A percentile compares a stretch with the other conserved stretches of the same genome.
phyloP scores from a whole-genome alignment of 2,113 vertebrate genomes.

The Chionis minor region DNA sequence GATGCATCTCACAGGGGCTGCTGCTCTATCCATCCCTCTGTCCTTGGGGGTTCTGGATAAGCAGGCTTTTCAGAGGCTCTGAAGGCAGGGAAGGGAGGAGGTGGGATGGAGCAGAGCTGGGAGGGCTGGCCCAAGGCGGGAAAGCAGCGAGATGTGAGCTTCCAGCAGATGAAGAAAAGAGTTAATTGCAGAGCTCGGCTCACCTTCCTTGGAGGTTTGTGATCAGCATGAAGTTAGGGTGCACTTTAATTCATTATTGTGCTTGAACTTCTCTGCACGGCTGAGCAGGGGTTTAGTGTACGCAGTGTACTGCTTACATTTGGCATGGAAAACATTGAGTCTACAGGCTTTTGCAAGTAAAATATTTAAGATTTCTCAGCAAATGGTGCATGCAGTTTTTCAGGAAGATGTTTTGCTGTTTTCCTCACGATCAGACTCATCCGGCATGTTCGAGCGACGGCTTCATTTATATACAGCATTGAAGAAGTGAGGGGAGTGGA shows the following conservation, averaged over 20 bases:
- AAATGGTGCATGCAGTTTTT: conserved; percentile 5
- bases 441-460: not conserved
- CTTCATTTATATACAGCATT: not conserved
- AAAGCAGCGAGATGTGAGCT: rapidly evolving
- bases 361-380: conserved; percentile 38
- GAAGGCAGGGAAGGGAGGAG: not conserved
- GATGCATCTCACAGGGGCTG: not conserved
- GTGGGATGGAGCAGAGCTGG: not conserved
- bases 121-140: not conserved
- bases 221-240: conserved; percentile 26
- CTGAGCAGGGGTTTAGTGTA: not conserved
- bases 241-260: not conserved
- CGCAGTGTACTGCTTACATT: not conserved
- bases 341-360: conserved; percentile 27
- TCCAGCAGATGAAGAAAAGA: conserved; percentile 14
- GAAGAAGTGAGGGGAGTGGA: not conserved
- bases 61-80: not conserved
- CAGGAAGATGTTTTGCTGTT: conserved; percentile 14
- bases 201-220: not conserved
- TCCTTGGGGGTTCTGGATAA: not conserved
- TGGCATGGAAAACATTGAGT: not conserved
- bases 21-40: not conserved
- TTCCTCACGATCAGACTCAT: not conserved
- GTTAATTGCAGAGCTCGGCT: not conserved
- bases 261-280: not conserved